These are phyloP conservation scores for Arvicanthis niloticus DNA, from an alignment of 2,113 vertebrate species.

Conservation along the genomic window DNA sequence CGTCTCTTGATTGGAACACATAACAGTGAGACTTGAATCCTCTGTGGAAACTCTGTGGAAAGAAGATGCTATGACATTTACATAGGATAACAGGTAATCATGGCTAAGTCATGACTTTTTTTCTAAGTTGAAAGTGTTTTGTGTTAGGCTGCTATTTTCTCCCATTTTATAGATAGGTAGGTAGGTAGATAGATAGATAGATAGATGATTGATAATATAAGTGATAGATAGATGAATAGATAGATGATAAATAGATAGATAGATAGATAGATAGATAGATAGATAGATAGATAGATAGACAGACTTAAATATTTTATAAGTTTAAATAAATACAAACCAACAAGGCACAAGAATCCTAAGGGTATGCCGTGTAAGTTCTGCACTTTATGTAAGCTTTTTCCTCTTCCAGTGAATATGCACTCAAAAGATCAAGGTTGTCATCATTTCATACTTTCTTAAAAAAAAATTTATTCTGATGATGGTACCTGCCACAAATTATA, in stretches of 20 bases:
- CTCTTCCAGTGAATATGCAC: background rate
- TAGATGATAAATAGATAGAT: too few relatives aligned
- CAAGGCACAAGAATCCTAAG: background rate
- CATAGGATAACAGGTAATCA: conserved; percentile 56
- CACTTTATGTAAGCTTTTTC: background rate
- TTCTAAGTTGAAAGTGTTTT: conserved; percentile 41
- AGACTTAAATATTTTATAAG: conserved; percentile 46
- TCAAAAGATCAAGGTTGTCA: conserved; percentile 1
- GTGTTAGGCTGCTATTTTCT: conserved; percentile 20
- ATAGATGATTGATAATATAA: too few relatives aligned
- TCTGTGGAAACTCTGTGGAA: conserved; percentile 59
- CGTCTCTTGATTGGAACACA: conserved; percentile 53
- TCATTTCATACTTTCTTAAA: conserved; percentile 15
- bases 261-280: too few relatives aligned
- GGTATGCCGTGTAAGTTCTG: background rate
- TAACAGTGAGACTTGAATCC: conserved; percentile 65
- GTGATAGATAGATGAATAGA: too few relatives aligned
- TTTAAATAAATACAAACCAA: conserved; percentile 15
- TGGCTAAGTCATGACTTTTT: conserved; percentile 55
- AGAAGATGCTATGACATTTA: conserved; percentile 60
- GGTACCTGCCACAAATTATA: background rate
- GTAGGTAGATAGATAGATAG: too few relatives aligned
- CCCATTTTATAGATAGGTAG: background rate
- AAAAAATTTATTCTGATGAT: background rate
- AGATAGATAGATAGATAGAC: too few relatives aligned